These are phyloP conservation scores for Malthinus flaveolus DNA, from an alignment of 2,888 invertebrate species.

Conservation along the genomic window DNA sequence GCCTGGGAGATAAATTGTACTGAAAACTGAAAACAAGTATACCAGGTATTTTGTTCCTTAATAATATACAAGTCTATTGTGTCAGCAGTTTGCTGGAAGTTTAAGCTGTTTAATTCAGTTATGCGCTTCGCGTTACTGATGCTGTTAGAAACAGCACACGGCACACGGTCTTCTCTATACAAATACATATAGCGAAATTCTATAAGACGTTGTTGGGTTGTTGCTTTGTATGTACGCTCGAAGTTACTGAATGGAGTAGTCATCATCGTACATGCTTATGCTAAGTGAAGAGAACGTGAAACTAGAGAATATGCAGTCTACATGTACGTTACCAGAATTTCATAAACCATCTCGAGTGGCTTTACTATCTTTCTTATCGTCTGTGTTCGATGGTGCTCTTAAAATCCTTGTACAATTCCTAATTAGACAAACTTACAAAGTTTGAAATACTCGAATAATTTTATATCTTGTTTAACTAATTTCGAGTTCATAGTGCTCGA, in stretches of 20 bases:
- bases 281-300: slow-evolving; percentile 28
- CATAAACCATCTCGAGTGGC: slow-evolving; percentile 21
- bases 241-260: slow-evolving; percentile 25
- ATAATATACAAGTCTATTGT: slow-evolving; percentile 16
- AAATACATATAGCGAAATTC: slow-evolving; percentile 13
- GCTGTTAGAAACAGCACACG: slow-evolving; percentile 15
- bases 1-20: not conserved
- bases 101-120: slow-evolving; percentile 27
- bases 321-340: slow-evolving; percentile 24
- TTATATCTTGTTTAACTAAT: slow-evolving; percentile 4
- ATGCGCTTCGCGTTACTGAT: slow-evolving; percentile 20
- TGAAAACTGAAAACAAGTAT: slow-evolving; percentile 1
- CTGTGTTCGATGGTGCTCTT: slow-evolving; percentile 12
- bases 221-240: slow-evolving; percentile 26
- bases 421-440: slow-evolving; percentile 20
- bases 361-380: slow-evolving; percentile 6
- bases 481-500: slow-evolving; percentile 1
- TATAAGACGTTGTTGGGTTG: slow-evolving; percentile 26
- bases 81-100: slow-evolving; percentile 22
- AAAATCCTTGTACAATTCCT: slow-evolving; percentile 16
- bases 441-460: slow-evolving; percentile 6
- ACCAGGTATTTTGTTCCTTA: not conserved
- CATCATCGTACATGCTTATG: slow-evolving; percentile 26
- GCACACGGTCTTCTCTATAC: slow-evolving; percentile 24
- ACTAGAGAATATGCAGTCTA: slow-evolving; percentile 25